Base-by-base conservation (phyloP, 2,797 vertebrate genomes). In the Girardinus metallicus region DNA sequence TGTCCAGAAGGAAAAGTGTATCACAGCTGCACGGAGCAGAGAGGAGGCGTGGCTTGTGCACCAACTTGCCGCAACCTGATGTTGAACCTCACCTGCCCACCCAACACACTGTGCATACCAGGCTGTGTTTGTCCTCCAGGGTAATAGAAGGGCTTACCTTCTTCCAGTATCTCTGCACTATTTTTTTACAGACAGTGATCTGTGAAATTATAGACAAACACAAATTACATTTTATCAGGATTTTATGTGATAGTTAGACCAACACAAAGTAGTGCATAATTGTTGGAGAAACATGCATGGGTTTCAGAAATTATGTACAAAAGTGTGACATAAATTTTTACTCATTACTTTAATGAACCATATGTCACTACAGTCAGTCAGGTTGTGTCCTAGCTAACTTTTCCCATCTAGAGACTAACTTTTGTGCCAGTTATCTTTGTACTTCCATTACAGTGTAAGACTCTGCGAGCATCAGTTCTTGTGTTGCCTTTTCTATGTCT, bases 41-140 rank as follows among this genome's bases (percentile, higher is more conserved):
- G 96, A 85, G 96, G 96, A 80, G 98, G 98, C 26, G 88, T 97
- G 87, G 98, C 97, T 18, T 99, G 98, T 57, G 97, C 97, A 77
- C 94, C 96, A 18, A 99, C 99, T 9, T 99, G 99, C 92, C 95
- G 95, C 0, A 99, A 99, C 87, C 94, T 99, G 90, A 99, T 98
- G 95, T 97, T 99, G 96, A 99, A 99, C 92, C 97, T 99, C 89
- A 98, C 98, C 82, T 99, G 99, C 81, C 95, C 97, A 21, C 98
- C 98, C 41, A 97, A 95, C 79, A 97, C 97, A 68, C 97, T 96
- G 2, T 99, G 99, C 93, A 96, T 98, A 89, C 97, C 97, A 60
- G 98, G 99, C 88, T 99, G 99, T 81, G 92, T 98, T 89, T 99
- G 99, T 51, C 96, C 97, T 75, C 89, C 96, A 60, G 98, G 98